A percentile compares a stretch with the other conserved stretches of the same genome.
Conservation (phyloP, 2,797 vertebrate genomes). For the Hoplostethus atlanticus region DNA sequence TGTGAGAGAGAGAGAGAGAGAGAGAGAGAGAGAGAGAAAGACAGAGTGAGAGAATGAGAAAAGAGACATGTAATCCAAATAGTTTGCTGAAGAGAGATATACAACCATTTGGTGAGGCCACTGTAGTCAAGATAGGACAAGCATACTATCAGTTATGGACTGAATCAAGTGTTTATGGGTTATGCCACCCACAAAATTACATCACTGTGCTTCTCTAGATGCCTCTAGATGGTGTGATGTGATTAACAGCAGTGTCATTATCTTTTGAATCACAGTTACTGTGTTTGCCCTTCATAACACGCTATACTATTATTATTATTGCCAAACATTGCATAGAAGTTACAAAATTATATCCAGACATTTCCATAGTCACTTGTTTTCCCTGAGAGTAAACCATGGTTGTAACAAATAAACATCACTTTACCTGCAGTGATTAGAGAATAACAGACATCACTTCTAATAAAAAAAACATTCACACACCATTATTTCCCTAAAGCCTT, state of each 20-base stretch:
- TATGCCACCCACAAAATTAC: background rate
- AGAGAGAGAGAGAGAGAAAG: no score
- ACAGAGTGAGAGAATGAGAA: no score
- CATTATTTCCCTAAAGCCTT: conserved; percentile 15
- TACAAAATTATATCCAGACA: background rate
- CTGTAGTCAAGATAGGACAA: conserved; percentile 16
- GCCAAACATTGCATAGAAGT: conserved; percentile 10
- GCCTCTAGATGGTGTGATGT: background rate
- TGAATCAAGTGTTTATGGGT: conserved; percentile 5
- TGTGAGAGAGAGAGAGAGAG: no score
- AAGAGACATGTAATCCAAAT: background rate
- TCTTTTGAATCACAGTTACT: background rate
- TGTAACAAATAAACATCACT: conserved; percentile 24
- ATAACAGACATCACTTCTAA: conserved; percentile 26
- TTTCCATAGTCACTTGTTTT: background rate
- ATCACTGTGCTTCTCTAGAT: background rate
- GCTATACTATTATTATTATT: background rate
- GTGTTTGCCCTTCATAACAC: background rate
- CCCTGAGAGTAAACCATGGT: background rate
- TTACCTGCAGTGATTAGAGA: conserved; percentile 17
- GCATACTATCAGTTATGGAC: background rate
- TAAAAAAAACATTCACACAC: conserved; percentile 14
- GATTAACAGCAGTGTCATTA: background rate
- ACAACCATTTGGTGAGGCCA: conserved; percentile 20
- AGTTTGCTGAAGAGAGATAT: conserved; percentile 1